Conservation (phyloP, 2,113 vertebrate species). For the Sclerurus mexicanus region DNA sequence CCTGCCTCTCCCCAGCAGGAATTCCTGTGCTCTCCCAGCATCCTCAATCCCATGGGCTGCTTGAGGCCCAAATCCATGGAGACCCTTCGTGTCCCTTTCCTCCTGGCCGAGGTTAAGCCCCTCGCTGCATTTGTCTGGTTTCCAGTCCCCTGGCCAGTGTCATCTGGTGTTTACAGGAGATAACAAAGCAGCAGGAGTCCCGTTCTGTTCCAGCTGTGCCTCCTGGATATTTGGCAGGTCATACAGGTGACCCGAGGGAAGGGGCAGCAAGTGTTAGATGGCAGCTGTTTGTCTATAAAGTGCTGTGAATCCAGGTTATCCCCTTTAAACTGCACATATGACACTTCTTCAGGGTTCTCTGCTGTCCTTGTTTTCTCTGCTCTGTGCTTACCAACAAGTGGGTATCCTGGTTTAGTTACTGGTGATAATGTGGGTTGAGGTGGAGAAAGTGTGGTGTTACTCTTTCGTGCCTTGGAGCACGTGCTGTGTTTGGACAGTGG, state of each 20-base stretch:
- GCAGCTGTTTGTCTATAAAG: neutral
- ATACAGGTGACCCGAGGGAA: neutral
- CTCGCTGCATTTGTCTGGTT: neutral
- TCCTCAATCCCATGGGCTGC: neutral
- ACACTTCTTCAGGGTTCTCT: neutral
- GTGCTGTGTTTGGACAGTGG: neutral
- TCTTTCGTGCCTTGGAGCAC: neutral
- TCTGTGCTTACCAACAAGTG: neutral
- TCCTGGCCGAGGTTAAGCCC: neutral
- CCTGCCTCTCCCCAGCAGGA: neutral
- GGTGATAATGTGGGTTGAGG: neutral
- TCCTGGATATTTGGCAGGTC: neutral
- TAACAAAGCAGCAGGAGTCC: neutral
- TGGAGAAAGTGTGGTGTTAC: neutral
- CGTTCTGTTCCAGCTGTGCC: neutral
- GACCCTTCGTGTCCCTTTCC: fast-evolving
- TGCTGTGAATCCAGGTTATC: neutral
- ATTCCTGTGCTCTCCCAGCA: neutral
- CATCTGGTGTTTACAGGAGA: neutral
- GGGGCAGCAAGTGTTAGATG: neutral
- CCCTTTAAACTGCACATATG: fast-evolving
- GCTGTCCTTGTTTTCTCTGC: neutral
- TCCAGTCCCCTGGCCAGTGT: neutral
- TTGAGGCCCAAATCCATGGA: neutral
- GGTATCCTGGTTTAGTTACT: neutral